Conservation (phyloP, 2,113 vertebrate species). For the Phainopepla nitens region DNA sequence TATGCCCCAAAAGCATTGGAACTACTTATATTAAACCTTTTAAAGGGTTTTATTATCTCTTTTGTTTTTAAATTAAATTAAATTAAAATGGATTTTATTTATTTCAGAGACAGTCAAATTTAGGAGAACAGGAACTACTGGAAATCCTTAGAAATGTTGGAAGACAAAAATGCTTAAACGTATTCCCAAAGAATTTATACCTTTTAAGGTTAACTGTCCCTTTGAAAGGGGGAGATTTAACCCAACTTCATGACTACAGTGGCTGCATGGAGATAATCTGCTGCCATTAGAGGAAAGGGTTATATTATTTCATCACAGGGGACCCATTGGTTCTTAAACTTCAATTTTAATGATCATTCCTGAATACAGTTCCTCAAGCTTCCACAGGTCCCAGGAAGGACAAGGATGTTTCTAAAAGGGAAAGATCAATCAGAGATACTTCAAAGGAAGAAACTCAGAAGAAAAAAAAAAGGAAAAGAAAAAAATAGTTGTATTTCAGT, state of each 20-base stretch:
- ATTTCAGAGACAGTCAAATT: background rate
- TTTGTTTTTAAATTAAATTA: background rate
- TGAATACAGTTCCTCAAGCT: background rate
- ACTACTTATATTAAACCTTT: background rate
- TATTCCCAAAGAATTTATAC: background rate
- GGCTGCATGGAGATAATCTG: background rate
- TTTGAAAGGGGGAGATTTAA: background rate
- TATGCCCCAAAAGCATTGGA: background rate
- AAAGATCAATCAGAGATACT: background rate
- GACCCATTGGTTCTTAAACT: background rate
- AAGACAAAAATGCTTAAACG: background rate
- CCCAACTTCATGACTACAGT: background rate
- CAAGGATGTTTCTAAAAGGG: background rate
- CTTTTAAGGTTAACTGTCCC: background rate
- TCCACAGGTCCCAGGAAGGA: background rate
- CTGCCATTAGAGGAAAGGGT: fast-evolving
- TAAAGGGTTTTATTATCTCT: background rate
- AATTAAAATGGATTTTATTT: background rate
- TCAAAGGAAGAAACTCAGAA: background rate
- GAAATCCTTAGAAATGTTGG: background rate
- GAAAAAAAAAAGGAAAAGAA: background rate
- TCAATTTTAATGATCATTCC: background rate
- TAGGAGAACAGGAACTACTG: background rate
- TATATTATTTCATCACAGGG: background rate
- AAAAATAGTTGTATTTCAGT: background rate